Conservation (phyloP, 2,113 vertebrate genomes). For the Amazona guildingii region DNA sequence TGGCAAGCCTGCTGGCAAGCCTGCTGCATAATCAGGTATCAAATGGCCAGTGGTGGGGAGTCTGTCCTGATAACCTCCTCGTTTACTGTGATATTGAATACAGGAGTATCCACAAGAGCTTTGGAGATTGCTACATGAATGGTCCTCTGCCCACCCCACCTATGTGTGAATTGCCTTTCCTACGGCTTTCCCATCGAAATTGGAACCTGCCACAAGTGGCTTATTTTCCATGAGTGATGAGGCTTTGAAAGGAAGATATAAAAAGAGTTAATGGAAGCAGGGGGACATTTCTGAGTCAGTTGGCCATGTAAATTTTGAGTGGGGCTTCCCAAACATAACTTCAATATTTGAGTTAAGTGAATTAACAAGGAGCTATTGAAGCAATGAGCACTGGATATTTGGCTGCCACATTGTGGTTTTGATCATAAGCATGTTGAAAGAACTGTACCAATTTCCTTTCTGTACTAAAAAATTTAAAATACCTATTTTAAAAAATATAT, state of each 20-base stretch:
- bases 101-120: background rate
- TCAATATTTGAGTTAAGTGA: slow-evolving; percentile 49
- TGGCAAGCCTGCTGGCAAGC: slow-evolving; percentile 28
- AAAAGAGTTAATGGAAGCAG: slow-evolving; percentile 64
- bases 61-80: background rate
- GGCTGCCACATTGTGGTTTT: slow-evolving; percentile 28
- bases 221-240: slow-evolving; percentile 17
- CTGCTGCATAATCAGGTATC: background rate
- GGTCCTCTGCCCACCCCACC: background rate
- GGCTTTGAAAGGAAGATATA: slow-evolving; percentile 49
- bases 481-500: background rate
- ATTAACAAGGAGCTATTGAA: slow-evolving; percentile 60
- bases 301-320: slow-evolving; percentile 55
- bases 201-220: background rate
- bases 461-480: background rate
- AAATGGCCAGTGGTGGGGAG: slow-evolving; percentile 4
- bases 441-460: background rate
- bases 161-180: background rate
- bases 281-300: slow-evolving; percentile 25
- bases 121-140: background rate
- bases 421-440: slow-evolving; percentile 9
- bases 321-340: slow-evolving; percentile 55
- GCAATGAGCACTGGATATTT: slow-evolving; percentile 25
- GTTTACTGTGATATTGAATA: background rate
- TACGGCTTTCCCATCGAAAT: background rate